Base-by-base conservation (phyloP, 2,113 vertebrate species). In the Trematomus loennbergii region DNA sequence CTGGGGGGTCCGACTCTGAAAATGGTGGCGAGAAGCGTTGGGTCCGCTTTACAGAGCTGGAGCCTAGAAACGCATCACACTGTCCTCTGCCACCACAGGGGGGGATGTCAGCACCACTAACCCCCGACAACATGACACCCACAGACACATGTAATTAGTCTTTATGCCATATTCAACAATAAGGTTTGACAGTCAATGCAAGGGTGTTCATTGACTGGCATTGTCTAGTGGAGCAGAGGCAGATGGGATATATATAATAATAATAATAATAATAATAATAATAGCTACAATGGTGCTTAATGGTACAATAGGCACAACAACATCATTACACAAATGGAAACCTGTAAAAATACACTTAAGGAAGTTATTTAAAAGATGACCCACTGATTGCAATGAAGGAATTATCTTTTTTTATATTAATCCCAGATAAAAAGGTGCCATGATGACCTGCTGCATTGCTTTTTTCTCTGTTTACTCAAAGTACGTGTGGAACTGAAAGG, bases 71-170 rank as follows among this genome's bases (percentile, higher is more conserved):
- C 46, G 49, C 81, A 83, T 88, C 71, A 63, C 33, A 59, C 72
- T 83, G 72, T 81, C 78, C 68, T 83, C 73, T 48, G 6, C 63
- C 76, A 69, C 85, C 70, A 36, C 59, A 33, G 83, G 87, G 85
- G 69, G 85, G 12, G 53, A 74, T 66, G 72, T 80, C 77, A 86
- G 29, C 68, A 79, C 12, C 66, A 40, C 62, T 36, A 65, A 55
- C 43, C 40, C 58, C 77, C 62, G 57, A 60, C 50, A 74, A 62
- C 55, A 72, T 25, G 33, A 82, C 85, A 64, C 65, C 79, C 58
- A 84, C 55, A 67, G 61, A 85, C 60, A 66, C 76, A 80, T 78
- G 48, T 75, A 88, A 91, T 88, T 88, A 84, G 78, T 65, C 58
- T 75, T 79, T 73, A 79, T 74, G 57, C 50, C 61, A 80, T 80